phyloP scores from a whole-genome alignment of 2,888 invertebrate genomes.

The Sphaerophoria rueppellii region DNA sequence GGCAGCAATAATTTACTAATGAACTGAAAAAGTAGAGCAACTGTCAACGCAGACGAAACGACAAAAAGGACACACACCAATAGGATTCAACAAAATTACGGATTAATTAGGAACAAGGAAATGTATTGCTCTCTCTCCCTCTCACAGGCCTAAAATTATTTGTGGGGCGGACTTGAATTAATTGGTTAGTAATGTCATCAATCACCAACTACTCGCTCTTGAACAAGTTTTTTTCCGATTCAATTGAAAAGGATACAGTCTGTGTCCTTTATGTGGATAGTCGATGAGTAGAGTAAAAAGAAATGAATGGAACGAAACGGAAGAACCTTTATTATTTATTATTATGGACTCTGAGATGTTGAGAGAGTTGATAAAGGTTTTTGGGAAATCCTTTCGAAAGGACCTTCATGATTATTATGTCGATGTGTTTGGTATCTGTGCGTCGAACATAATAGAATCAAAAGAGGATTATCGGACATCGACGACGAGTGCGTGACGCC shows the following conservation, averaged over 20 bases:
- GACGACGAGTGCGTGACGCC: conserved; percentile 30
- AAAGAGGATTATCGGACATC: conserved; percentile 23
- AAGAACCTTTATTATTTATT: neutral
- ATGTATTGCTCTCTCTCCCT: conserved; percentile 47
- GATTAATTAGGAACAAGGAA: conserved; percentile 61
- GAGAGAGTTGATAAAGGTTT: conserved; percentile 23
- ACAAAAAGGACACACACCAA: conserved; percentile 6
- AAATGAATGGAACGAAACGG: neutral
- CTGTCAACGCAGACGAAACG: neutral
- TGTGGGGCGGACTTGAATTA: conserved; percentile 49
- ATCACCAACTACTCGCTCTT: conserved; percentile 33
- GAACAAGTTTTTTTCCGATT: neutral
- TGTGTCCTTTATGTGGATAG: conserved; percentile 2
- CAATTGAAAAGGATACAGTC: conserved; percentile 36
- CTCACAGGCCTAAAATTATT: conserved; percentile 42
- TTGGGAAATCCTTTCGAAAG: conserved; percentile 8
- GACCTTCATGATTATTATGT: neutral
- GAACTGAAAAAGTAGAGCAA: conserved; percentile 22
- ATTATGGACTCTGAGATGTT: neutral
- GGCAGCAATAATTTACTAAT: conserved; percentile 34
- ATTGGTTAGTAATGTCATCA: conserved; percentile 46
- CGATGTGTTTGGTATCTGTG: neutral
- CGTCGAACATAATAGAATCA: neutral
- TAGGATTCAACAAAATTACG: conserved; percentile 48
- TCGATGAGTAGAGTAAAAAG: neutral